Percentiles rank a stretch among this genome's conserved stretches.
Evolutionary conservation across 2,888 invertebrate genomes (phyloP).

Genomic region (Parnassius orleans): DNA sequence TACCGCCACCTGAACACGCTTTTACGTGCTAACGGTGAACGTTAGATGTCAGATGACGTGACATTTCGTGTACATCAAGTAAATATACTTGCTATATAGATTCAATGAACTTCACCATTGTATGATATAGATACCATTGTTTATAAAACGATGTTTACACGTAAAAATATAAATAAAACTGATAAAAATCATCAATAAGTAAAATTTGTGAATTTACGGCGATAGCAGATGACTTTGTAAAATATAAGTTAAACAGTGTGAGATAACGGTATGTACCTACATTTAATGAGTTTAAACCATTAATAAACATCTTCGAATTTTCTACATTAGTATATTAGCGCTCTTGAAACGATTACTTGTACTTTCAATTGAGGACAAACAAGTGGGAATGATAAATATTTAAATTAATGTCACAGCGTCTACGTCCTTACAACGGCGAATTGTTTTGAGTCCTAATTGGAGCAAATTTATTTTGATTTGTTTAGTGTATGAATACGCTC

Average conservation of each 20-base stretch:
- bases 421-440: background rate
- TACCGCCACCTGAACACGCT: conserved; percentile 14
- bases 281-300: too few species aligned
- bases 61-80: conserved; percentile 9
- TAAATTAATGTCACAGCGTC: conserved; percentile 1
- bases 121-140: too few species aligned
- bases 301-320: too few species aligned
- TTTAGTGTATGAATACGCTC: conserved; percentile 1
- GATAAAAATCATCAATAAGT: too few species aligned
- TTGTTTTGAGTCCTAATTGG: conserved; percentile 17
- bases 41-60: background rate
- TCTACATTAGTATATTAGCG: too few species aligned
- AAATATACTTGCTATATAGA: conserved; percentile 13
- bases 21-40: conserved; percentile 4
- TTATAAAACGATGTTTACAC: too few species aligned
- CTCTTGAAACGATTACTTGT: background rate
- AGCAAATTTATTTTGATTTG: conserved; percentile 18
- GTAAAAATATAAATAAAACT: too few species aligned
- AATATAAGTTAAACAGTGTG: too few species aligned
- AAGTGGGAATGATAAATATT: conserved; percentile 7
- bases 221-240: too few species aligned
- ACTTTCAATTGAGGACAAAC: conserved; percentile 19
- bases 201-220: too few species aligned
- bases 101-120: too few species aligned
- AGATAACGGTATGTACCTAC: too few species aligned